Percentiles rank a stretch among this genome's conserved stretches.
These are phyloP conservation scores for Eclectus roratus DNA, from an alignment of 2,113 vertebrate species.

Conservation along the genomic window DNA sequence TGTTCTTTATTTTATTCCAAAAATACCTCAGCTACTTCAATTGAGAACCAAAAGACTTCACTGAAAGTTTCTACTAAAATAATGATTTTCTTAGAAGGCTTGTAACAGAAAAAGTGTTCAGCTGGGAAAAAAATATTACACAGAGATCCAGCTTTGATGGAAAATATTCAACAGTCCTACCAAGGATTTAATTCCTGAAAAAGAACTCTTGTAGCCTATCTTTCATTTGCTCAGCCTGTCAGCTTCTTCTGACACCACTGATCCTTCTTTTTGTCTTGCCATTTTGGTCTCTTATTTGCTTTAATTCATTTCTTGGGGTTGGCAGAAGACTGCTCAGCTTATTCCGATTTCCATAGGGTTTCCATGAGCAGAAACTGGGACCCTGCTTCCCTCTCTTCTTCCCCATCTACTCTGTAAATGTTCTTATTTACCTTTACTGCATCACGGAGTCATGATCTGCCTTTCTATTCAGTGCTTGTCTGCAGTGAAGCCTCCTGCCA, in stretches of 20 bases:
- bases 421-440: not conserved
- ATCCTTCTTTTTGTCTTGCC: not conserved
- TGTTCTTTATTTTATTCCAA: not conserved
- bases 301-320: not conserved
- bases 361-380: not conserved
- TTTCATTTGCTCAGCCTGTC: not conserved
- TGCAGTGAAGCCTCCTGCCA: not conserved
- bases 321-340: not conserved
- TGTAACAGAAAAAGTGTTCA: not conserved
- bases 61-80: not conserved
- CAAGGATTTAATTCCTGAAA: not conserved
- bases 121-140: not conserved
- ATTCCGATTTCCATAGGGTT: not conserved
- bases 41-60: not conserved
- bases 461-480: not conserved
- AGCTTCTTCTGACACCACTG: not conserved
- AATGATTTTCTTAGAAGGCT: not conserved
- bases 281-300: not conserved
- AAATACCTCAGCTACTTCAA: not conserved
- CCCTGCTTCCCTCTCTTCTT: not conserved
- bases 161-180: not conserved
- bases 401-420: not conserved
- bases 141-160: not conserved
- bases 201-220: not conserved
- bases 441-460: not conserved